Base-by-base conservation (phyloP, 2,797 vertebrate genomes). In the Vultur gryphus region DNA sequence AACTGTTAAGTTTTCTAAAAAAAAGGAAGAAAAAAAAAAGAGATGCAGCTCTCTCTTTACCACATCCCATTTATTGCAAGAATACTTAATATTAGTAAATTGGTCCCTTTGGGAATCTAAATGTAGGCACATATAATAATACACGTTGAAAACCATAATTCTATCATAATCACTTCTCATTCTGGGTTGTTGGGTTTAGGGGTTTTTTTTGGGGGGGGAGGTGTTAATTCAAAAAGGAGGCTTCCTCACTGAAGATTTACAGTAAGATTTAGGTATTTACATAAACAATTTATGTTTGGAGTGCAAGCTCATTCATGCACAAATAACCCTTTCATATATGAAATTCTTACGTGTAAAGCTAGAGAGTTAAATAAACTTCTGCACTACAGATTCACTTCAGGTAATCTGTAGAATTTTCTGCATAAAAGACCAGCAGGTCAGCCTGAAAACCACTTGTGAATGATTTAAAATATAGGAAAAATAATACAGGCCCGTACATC, bases 21-120 rank as follows among this genome's bases (percentile, higher is more conserved):
- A 31, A 16, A 8, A 31, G 5, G 3, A 7, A 33, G 9, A 10
- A 24, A 49, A 41, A 24, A 5, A 49, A 67, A 94, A 95, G 57
- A 93, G 78, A 84, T 54, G 71, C 28, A 69, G 84, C 48, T 90
- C 93, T 93, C 76, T 97, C 96, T 97, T 96, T 86, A 92, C 78
- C 39, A 75, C 66, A 97, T 97, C 83, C 93, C 88, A 97, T 95
- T 98, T 98, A 96, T 94, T 84, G 76, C 51, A 95, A 97, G 97
- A 90, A 97, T 80, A 94, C 78, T 98, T 97, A 97, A 96, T 98
- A 97, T 98, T 98, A 97, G 97, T 94, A 98, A 98, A 98, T 98
- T 98, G 98, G 98, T 98, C 98, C 98, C 98, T 98, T 97, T 97
- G 98, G 98, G 98, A 98, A 97, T 98, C 96, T 96, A 97, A 97